Conservation (phyloP, 2,797 vertebrate genomes). For the Pseudochirops corinnae region DNA sequence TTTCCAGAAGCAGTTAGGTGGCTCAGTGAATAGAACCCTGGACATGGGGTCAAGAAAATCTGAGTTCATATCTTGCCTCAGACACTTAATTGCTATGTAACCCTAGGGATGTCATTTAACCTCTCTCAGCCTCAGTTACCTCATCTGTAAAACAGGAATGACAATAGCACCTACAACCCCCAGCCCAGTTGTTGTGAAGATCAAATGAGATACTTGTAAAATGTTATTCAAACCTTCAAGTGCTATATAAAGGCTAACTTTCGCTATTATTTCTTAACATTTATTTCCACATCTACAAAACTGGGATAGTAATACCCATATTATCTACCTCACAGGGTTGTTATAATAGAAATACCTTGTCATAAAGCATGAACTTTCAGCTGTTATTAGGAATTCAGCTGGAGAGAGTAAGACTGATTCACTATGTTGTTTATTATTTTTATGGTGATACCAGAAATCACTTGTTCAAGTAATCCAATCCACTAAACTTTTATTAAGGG, state of each 20-base stretch:
- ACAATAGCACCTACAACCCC: neutral
- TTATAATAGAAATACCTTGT: neutral
- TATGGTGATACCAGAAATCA: neutral
- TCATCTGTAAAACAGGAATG: neutral
- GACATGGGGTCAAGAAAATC: neutral
- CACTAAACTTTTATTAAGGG: too few relatives aligned
- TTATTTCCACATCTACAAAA: neutral
- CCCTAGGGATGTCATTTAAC: neutral
- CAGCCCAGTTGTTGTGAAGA: neutral
- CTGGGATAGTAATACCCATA: neutral
- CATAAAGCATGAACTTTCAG: neutral
- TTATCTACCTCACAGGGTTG: neutral
- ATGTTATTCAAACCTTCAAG: neutral
- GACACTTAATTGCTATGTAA: neutral
- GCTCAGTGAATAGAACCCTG: neutral
- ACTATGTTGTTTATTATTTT: neutral
- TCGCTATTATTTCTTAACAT: neutral
- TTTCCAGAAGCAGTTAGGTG: neutral
- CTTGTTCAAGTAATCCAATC: too few relatives aligned
- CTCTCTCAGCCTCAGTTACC: neutral
- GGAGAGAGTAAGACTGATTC: neutral
- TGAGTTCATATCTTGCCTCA: neutral
- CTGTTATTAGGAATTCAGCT: neutral
- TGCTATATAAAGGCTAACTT: neutral
- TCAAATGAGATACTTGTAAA: neutral